Evolutionary conservation across 1,140 invertebrate species (phyloP), one percentile per base, ranked within the genome.

Genomic region (Drosophila pruinosa): DNA sequence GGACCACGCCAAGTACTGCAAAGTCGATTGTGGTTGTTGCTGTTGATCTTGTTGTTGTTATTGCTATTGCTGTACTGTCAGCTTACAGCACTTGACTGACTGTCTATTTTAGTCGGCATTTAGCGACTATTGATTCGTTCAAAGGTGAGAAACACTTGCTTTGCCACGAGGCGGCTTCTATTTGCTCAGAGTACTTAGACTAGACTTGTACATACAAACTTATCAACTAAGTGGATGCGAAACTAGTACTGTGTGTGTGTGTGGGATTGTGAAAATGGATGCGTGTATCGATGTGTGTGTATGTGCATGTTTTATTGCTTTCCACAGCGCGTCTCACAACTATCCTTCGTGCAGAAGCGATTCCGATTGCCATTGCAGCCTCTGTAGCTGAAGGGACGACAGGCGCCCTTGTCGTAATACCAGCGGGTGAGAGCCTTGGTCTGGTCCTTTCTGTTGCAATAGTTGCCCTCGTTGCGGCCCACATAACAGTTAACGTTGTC

Each of bases 321-420:
- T 6, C 53, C 78, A 54, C 89, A 90, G 3, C 89, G 85, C 4
- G 69, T 31, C 10, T 81, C 73, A 34, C 89, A 90, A 61, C 75
- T 73, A 0, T 90, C 89, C 68, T 81, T 74, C 12, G 81, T 69
- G 72, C 89, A 90, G 54, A 90, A 90, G 1, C 89, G 89, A 52
- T 90, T 90, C 6, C 89, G 75, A 61, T 90, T 90, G n/a, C 89
- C 89, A 39, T 89, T 88, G 74, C 89, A 90, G 7, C 89, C 89
- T 8, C 76, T 80, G 67, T 90, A 90, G 57, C 6, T 68, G 39
- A 90, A 90, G 47, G 77, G 80, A 3, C 65, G 72, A 52, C 89
- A 90, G 19, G 41, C 12, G 6, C 89, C 89, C 17, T 90, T 90
- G 61, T 90, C 85, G 31, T 76, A 78, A n/a, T 83, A 90, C 85